Base-by-base conservation (phyloP, 2,888 invertebrate genomes). In the Amitus sp. region DNA sequence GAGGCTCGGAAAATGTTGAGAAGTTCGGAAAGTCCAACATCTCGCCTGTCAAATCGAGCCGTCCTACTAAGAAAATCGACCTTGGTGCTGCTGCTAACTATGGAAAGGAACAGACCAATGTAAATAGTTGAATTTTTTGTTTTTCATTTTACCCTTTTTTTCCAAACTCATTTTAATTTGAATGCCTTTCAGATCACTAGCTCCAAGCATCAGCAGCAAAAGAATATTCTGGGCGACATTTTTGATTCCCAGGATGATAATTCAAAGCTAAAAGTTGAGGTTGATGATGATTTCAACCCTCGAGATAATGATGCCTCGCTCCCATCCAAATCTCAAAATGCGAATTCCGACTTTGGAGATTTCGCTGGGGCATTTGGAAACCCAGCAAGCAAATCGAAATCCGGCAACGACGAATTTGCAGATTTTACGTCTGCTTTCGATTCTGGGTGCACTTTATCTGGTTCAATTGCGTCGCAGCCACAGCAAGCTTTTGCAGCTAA, bases 341-440 rank as follows among this genome's bases (percentile, higher is more conserved):
- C 67, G 1, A 79, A 77, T 69, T 23, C 74, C 33, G 93, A 93
- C 57, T 94, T 94, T 80, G 93, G 93, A 0, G 92, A 93, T 82
- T 94, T 94, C 77, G 84, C 88, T 2, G 86, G 88, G 62, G 93
- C 90, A 0, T 93, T 93, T 78, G 85, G 84, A 10, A 74, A n/a
- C n/a, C n/a, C 78, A 49, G 59, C 73, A 5, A 62, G 69, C n/a
- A 73, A 71, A 51, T 54, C 60, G 51, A 75, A 75, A 59, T 76
- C 76, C 2, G 69, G 68, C 58, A 84, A 80, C 60, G 91, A 90
- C 69, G 91, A 90, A 66, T 94, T 94, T 82, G 94, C 93, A 0
- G 94, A 94, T 83, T 94, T 94, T 80, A 85, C 86, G 61, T 88
- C 89, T 40, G 92, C 92, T 6, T 94, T 93, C 82, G 77, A 76